phyloP scores from a whole-genome alignment of 2,113 vertebrate species.

The Muscicapa adusta region DNA sequence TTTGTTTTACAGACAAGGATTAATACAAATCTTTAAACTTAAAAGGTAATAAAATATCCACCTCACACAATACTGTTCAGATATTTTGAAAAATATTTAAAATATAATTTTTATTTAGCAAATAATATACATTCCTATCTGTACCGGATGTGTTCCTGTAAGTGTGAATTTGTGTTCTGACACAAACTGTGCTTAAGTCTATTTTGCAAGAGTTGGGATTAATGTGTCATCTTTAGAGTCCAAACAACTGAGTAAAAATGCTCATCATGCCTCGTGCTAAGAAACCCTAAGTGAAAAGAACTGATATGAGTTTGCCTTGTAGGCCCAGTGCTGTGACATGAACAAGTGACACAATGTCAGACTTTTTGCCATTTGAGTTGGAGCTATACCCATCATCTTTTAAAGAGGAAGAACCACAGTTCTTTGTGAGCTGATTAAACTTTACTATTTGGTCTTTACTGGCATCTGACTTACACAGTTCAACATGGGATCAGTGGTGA shows the following conservation, averaged over 20 bases:
- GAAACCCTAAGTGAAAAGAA: not conserved
- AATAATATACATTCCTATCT: not conserved
- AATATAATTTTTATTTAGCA: not conserved
- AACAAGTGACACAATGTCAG: not conserved
- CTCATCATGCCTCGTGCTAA: not conserved
- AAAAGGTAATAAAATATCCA: not conserved
- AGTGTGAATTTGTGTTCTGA: not conserved
- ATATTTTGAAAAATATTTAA: not conserved
- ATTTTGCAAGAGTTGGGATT: not conserved
- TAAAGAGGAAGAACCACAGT: not conserved
- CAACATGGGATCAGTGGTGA: not conserved
- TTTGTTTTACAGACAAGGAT: not conserved
- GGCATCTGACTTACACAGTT: not conserved
- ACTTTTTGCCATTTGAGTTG: not conserved
- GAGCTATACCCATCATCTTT: not conserved
- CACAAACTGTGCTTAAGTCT: not conserved
- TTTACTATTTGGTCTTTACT: not conserved
- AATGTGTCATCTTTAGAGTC: not conserved
- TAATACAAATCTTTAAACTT: not conserved
- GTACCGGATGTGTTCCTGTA: not conserved
- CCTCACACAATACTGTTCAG: not conserved
- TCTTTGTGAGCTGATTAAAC: not conserved
- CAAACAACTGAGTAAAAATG: not conserved
- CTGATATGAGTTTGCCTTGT: not conserved
- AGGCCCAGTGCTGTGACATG: not conserved